A percentile compares a stretch with the other conserved stretches of the same genome.
Conservation (phyloP, 1,140 invertebrate genomes). For the Bursaphelenchus mucronatus region DNA sequence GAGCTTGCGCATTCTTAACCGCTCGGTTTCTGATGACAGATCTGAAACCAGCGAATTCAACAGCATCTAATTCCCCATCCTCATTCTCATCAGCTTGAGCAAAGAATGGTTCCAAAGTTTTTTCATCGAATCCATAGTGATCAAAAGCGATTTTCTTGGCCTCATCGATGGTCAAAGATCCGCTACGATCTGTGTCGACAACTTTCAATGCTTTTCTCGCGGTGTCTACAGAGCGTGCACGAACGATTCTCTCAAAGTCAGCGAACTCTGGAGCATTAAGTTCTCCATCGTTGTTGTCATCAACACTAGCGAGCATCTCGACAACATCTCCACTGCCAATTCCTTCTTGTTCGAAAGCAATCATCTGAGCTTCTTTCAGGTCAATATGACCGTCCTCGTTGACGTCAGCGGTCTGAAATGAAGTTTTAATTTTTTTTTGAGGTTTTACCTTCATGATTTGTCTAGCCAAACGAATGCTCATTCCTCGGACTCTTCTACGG, state of each 20-base stretch:
- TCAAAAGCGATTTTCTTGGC: slow-evolving; percentile 59
- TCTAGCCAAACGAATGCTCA: slow-evolving; percentile 57
- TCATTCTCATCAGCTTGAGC: slow-evolving; percentile 60
- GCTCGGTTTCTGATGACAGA: slow-evolving; percentile 56
- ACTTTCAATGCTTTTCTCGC: slow-evolving; percentile 59
- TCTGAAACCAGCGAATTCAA: slow-evolving; percentile 59
- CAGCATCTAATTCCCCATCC: slow-evolving; percentile 56
- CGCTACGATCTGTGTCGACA: slow-evolving; percentile 55
- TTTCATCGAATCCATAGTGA: slow-evolving; percentile 60
- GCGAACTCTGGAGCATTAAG: slow-evolving; percentile 60
- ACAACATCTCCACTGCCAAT: slow-evolving; percentile 58
- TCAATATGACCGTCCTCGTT: slow-evolving; percentile 59
- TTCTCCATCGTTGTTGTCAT: slow-evolving; percentile 59
- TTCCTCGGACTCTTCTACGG: slow-evolving; percentile 51
- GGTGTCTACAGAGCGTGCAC: slow-evolving; percentile 57
- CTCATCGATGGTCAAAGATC: slow-evolving; percentile 55
- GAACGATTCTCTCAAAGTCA: slow-evolving; percentile 58
- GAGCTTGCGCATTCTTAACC: slow-evolving; percentile 52
- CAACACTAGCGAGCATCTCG: slow-evolving; percentile 56
- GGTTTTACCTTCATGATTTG: slow-evolving; percentile 58
- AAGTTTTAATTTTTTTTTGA: slow-evolving; percentile 3
- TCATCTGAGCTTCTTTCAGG: slow-evolving; percentile 56
- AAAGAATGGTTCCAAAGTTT: slow-evolving; percentile 56
- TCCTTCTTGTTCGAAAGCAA: slow-evolving; percentile 60
- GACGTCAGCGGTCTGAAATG: slow-evolving; percentile 49